Base-by-base conservation (phyloP, 2,888 invertebrate genomes). In the Mythimna vitellina region DNA sequence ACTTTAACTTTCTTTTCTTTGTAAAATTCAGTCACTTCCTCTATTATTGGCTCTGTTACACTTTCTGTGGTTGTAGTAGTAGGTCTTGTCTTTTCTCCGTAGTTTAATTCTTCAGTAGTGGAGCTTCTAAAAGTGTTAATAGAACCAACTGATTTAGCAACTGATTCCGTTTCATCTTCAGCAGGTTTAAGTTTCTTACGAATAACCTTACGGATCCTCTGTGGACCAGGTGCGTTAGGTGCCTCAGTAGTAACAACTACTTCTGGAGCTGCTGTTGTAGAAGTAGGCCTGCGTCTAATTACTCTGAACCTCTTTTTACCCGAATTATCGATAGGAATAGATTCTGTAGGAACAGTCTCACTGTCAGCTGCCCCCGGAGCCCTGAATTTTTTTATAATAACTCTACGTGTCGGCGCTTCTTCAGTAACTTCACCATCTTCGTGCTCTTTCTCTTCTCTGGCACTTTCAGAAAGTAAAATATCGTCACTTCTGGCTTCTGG, bases 381-480 rank as follows among this genome's bases (percentile, higher is more conserved):
- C 81, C 90, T 90, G 14, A 93, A 64, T 83, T 93, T 93, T 76
- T 93, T 93, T 8, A 92, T 88, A 60, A 93, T 75, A 35, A 93
- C 85, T 75, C 90, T 89, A 51, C 89, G 89, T 85, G 89, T 92
- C 7, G 92, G 91, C 46, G 87, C 81, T 78, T 88, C 87, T 51
- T 81, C 84, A 1, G 66, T 75, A 5, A 87, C 79, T 8, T 90
- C 89, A 20, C 84, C 80, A 66, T 93, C 93, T 46, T 92, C 89
- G n/a, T 96, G 95, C 85, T 95, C 96, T 81, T 95, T 93, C 81
- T 95, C 96, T 86, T 92, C 95, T 74, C 96, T 94, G n/a, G 95
- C 92, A 88, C 93, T 95, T 89, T 96, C 96, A n/a, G 96, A 96
- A 57, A 96, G 87, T 68, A 91, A 89, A 76, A 96, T 96, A 76